phyloP scores from a whole-genome alignment of 1,140 invertebrate species.

The Drosophila ogumai region DNA sequence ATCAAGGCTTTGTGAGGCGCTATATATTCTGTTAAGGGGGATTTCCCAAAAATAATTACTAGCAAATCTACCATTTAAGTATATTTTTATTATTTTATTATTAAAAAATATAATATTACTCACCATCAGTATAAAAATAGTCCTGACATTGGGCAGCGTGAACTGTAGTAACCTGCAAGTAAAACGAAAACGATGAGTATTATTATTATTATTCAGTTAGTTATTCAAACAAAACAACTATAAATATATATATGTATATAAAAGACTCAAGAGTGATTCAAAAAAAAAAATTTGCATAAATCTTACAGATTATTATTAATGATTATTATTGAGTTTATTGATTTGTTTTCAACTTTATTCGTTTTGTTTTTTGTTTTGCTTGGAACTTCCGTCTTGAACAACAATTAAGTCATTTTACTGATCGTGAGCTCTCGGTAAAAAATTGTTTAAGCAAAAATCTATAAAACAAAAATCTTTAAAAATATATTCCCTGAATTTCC shows the following conservation, averaged over 20 bases:
- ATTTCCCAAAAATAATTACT: conserved; percentile 3
- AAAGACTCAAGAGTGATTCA: conserved; percentile 40
- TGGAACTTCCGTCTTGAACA: conserved; percentile 69
- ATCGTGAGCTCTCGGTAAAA: conserved; percentile 67
- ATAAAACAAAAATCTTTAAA: not conserved
- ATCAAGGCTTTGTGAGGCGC: conserved; percentile 6
- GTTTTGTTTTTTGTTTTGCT: conserved; percentile 24
- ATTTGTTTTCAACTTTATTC: conserved; percentile 61
- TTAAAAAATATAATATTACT: conserved; percentile 31
- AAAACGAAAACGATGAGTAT: conserved; percentile 39
- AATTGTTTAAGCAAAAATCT: conserved; percentile 9
- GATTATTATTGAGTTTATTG: conserved; percentile 70
- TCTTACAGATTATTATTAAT: conserved; percentile 73
- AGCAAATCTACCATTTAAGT: too few relatives aligned
- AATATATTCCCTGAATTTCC: conserved; percentile 15
- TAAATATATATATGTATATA: conserved; percentile 47
- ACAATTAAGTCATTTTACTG: conserved; percentile 70
- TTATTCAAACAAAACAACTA: conserved; percentile 38
- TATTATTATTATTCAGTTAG: conserved; percentile 15
- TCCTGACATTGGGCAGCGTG: conserved; percentile 82
- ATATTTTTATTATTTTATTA: not conserved
- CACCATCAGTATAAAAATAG: conserved; percentile 81
- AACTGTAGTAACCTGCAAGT: conserved; percentile 84
- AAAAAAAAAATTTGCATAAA: conserved; percentile 66
- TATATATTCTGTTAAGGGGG: conserved; percentile 2